Evolutionary conservation across 1,140 invertebrate species (phyloP).

Genomic region (Drosophila sturtevanti): DNA sequence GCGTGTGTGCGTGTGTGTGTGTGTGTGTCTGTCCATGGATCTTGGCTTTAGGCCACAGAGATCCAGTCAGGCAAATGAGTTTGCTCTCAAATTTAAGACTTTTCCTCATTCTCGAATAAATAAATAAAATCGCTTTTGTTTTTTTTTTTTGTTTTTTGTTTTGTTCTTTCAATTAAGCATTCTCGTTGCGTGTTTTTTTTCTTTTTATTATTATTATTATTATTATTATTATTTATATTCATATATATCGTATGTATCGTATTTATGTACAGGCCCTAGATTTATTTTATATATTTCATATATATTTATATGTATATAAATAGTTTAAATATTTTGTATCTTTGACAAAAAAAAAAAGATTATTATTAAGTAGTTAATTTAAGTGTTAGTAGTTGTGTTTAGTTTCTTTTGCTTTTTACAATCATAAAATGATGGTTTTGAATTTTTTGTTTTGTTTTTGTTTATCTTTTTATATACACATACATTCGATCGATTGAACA

Average conservation of each 20-base stretch:
- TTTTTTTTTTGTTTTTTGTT: background rate
- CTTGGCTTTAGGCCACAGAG: background rate
- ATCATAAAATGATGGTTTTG: constrained; percentile 25
- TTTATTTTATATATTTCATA: constrained; percentile 2
- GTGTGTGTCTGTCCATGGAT: background rate
- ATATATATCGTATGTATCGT: background rate
- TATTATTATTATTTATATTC: background rate
- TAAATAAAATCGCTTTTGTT: constrained; percentile 3
- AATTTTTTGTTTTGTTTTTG: background rate
- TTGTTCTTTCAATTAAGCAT: background rate
- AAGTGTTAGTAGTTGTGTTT: background rate
- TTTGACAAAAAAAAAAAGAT: constrained; percentile 7
- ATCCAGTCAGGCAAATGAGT: background rate
- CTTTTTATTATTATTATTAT: too few relatives aligned
- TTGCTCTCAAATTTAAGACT: background rate
- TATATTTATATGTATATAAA: constrained; percentile 28
- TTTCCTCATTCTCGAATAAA: background rate
- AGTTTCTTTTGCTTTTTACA: constrained; percentile 34
- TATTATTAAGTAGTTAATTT: background rate
- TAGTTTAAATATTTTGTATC: constrained; percentile 21
- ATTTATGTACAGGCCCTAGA: constrained; percentile 49
- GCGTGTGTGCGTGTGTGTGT: too few relatives aligned
- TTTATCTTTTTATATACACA: background rate
- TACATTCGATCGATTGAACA: constrained; percentile 35
- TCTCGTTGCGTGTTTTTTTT: background rate